Evolutionary conservation across 2,888 invertebrate genomes (phyloP).

Genomic region (Phania funesta): DNA sequence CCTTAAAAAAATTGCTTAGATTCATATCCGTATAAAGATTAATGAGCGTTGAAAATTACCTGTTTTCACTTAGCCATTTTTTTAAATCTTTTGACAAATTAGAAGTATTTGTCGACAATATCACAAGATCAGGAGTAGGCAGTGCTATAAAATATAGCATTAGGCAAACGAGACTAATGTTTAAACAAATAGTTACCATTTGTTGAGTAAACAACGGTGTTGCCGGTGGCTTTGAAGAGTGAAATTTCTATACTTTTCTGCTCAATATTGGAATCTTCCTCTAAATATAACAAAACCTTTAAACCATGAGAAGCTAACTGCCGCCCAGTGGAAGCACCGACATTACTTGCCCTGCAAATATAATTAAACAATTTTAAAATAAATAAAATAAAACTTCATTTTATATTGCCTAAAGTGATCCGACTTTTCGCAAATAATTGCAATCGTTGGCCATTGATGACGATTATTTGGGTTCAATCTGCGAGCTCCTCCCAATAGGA

Average conservation of each 20-base stretch:
- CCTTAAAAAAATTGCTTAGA: constrained; percentile 72
- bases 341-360: constrained; percentile 81
- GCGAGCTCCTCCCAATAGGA: constrained; percentile 91
- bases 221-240: constrained; percentile 85
- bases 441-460: constrained; percentile 92
- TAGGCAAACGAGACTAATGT: not conserved
- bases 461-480: constrained; percentile 91
- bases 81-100: constrained; percentile 82
- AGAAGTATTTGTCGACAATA: constrained; percentile 77
- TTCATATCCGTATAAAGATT: not conserved
- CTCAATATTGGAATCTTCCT: constrained; percentile 80
- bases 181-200: constrained; percentile 73
- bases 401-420: constrained; percentile 81
- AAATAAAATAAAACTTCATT: not conserved
- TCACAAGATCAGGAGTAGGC: constrained; percentile 80
- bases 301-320: constrained; percentile 92
- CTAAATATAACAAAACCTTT: constrained; percentile 84
- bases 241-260: constrained; percentile 84
- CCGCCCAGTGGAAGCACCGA: constrained; percentile 88
- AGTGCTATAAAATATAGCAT: constrained; percentile 73
- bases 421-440: constrained; percentile 86
- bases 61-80: constrained; percentile 86
- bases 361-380: not conserved
- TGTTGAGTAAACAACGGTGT: constrained; percentile 82
- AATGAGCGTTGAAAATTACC: constrained; percentile 69